Base-by-base conservation (phyloP, 2,113 vertebrate genomes). In the Planiliza haematocheilus region DNA sequence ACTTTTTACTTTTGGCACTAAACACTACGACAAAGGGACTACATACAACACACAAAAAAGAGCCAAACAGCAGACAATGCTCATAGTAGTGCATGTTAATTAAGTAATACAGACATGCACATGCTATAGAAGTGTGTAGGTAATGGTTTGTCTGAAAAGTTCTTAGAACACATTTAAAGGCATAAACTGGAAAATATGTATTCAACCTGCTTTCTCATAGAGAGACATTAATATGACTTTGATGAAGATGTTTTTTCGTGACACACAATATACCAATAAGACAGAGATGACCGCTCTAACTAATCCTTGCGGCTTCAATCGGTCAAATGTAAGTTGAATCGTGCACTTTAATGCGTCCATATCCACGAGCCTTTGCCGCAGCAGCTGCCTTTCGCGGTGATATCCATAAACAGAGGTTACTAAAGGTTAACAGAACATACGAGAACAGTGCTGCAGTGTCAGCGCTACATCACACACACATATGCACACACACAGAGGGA, bases 351-450 rank as follows among this genome's bases (percentile, higher is more conserved):
- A 51, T 61, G 46, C 14, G 1, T 24, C 36, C 48, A 49, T 45
- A 66, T 41, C 45, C 59, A 34, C 45, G 34, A 56, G 18, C 39
- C 43, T 55, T 67, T 73, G 64, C 36, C 7, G 36, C 34, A 38
- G 60, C 74, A 79, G 59, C 71, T 81, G 69, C 16, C 42, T 72
- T 57, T 58, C 11, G 34, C 46, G 51, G 34, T 60, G 56, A 65
- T 18, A 60, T 77, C 41, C 63, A 46, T 21, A 38, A 68, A 55
- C 17, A 82, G 60, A 84, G 77, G 82, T 81, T 87, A 90, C 77
- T 83, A 39, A n/a, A 78, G 78, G 81, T 86, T 78, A 84, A 62
- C 51, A 65, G 69, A 80, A 78, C 77, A 69, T 58, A 73, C 7
- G 17, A 85, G 82, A 88, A 75, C 62, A 72, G 61, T 42, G 70